Conservation (phyloP, 2,113 vertebrate species). For the Beaufortia kweichowensis region DNA sequence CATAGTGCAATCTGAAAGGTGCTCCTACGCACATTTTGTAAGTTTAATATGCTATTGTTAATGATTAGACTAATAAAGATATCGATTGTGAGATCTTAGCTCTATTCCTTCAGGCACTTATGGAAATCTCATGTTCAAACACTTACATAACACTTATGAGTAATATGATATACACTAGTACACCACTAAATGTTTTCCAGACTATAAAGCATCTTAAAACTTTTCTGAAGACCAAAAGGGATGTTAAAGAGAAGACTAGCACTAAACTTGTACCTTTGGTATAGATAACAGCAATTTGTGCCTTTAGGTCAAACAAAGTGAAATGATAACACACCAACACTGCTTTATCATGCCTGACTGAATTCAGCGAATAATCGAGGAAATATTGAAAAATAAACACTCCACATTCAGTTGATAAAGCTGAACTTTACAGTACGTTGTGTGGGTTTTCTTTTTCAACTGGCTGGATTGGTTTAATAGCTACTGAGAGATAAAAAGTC, state of each 20-base stretch:
- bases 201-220: background rate
- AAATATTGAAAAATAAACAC: background rate
- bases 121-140: conserved; percentile 59
- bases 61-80: background rate
- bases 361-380: background rate
- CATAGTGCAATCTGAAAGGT: background rate
- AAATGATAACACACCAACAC: background rate
- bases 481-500: conserved; percentile 45
- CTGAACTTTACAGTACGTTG: background rate
- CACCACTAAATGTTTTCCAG: background rate
- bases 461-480: conserved; percentile 9
- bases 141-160: conserved; percentile 54
- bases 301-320: background rate
- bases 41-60: background rate
- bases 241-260: conserved; percentile 1
- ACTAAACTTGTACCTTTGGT: background rate
- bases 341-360: background rate
- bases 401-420: background rate
- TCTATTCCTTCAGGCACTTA: conserved; percentile 50
- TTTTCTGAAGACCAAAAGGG: background rate
- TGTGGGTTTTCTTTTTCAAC: background rate
- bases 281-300: too few relatives aligned
- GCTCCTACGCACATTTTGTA: background rate
- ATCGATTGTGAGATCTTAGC: conserved; percentile 16
- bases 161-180: conserved; percentile 43